phyloP scores from a whole-genome alignment of 1,140 invertebrate genomes.

The Euwallacea similis region DNA sequence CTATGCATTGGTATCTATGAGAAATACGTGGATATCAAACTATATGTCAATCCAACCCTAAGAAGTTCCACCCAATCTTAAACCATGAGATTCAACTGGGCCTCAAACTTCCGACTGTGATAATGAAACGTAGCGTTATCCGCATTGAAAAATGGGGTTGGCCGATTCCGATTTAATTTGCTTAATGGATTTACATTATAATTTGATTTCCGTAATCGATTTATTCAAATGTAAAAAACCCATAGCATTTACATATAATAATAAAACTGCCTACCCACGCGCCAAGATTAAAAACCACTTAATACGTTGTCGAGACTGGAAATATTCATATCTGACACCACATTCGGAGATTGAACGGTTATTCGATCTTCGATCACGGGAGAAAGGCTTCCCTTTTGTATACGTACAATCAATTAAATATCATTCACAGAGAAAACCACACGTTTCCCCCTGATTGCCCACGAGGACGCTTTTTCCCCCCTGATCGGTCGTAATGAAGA shows the following conservation, averaged over 20 bases:
- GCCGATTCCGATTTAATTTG: not conserved
- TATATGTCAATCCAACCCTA: too few species aligned
- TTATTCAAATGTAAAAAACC: constrained; percentile 16
- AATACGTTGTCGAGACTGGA: constrained; percentile 1
- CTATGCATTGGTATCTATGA: too few species aligned
- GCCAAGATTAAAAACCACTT: constrained; percentile 17
- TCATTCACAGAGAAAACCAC: not conserved
- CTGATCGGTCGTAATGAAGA: not conserved
- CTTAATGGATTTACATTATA: constrained; percentile 22
- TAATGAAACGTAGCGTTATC: too few species aligned
- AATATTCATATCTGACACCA: constrained; percentile 8
- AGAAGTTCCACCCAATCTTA: too few species aligned
- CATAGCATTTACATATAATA: constrained; percentile 17
- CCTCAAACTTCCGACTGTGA: too few species aligned
- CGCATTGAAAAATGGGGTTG: not conserved
- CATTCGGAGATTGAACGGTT: not conserved
- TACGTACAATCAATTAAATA: not conserved
- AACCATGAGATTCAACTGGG: too few species aligned
- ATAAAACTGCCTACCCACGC: constrained; percentile 12
- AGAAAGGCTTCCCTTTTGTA: not conserved
- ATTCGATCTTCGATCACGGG: not conserved
- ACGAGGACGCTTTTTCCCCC: constrained; percentile 1
- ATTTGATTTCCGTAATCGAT: constrained; percentile 23
- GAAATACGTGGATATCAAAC: too few species aligned
- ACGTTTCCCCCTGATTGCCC: constrained; percentile 7